These are phyloP conservation scores for Morinoia aosen DNA, from an alignment of 2,888 invertebrate species.

Conservation along the genomic window DNA sequence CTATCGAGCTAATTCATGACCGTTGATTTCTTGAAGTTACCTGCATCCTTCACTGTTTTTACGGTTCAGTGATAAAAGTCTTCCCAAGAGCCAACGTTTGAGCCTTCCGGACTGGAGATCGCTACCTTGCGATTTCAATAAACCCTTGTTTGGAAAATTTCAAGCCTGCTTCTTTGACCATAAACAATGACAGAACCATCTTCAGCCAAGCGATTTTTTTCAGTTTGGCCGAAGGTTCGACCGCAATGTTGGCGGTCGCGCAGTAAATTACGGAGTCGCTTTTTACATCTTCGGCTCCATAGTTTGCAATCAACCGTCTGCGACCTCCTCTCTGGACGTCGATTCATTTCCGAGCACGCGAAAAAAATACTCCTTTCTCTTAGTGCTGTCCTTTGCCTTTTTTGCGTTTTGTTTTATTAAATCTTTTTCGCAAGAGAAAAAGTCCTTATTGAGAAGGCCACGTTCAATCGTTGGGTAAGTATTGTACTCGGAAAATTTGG, in stretches of 20 bases:
- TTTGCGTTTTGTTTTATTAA: background rate
- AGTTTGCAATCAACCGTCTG: conserved; percentile 45
- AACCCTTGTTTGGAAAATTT: background rate
- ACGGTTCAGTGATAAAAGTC: no score
- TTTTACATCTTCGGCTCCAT: conserved; percentile 24
- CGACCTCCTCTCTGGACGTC: background rate
- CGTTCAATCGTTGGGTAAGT: background rate
- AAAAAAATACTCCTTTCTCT: background rate
- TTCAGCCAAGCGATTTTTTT: background rate
- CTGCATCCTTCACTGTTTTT: no score
- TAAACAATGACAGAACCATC: background rate
- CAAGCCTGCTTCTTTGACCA: background rate
- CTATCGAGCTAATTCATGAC: no score
- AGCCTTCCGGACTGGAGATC: background rate
- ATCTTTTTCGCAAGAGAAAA: background rate
- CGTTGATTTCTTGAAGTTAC: no score
- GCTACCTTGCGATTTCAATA: background rate
- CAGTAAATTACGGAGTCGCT: conserved; percentile 16
- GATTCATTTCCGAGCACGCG: conserved; percentile 16
- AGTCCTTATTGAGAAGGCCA: background rate
- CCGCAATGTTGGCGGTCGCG: background rate
- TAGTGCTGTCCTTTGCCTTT: background rate
- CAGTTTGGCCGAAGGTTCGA: background rate
- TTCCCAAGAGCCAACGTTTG: background rate
- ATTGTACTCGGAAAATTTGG: background rate